These are phyloP conservation scores for Erpetoichthys calabaricus DNA, from an alignment of 2,797 vertebrate species.

Conservation along the genomic window DNA sequence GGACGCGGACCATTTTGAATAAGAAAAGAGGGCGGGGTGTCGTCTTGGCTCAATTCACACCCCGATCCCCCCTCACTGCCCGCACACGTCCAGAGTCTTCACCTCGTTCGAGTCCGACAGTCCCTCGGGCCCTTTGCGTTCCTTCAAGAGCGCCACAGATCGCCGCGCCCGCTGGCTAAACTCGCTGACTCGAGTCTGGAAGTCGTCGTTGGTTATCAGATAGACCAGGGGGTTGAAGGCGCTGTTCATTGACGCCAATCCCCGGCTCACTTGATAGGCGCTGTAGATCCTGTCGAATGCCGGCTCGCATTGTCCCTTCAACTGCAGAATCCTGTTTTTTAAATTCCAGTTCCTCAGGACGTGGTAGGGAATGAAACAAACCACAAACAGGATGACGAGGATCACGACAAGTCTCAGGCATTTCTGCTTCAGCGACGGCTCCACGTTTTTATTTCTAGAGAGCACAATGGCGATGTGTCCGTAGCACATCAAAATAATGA, in stretches of 20 bases:
- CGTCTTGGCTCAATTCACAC: too few relatives aligned
- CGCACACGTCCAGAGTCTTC: too few relatives aligned
- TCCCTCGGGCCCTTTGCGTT: constrained; percentile 12
- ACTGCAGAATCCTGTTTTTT: constrained; percentile 32
- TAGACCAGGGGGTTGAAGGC: constrained; percentile 62
- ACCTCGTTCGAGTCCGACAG: not conserved
- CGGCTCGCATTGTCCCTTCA: constrained; percentile 24
- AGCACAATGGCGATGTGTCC: constrained; percentile 50
- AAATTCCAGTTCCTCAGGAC: constrained; percentile 55
- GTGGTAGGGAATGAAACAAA: constrained; percentile 66
- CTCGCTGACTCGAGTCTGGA: constrained; percentile 25
- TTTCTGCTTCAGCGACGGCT: constrained; percentile 40
- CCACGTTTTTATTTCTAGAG: constrained; percentile 32
- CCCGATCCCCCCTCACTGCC: too few relatives aligned
- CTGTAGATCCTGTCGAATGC: constrained; percentile 37
- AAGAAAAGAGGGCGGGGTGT: too few relatives aligned
- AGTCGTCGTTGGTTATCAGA: constrained; percentile 42
- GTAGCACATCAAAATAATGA: constrained; percentile 52
- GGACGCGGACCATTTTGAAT: too few relatives aligned
- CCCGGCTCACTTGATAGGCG: constrained; percentile 54
- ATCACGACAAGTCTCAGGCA: constrained; percentile 50
- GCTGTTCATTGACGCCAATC: constrained; percentile 57
- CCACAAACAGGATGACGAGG: constrained; percentile 47
- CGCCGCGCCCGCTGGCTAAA: constrained; percentile 13
- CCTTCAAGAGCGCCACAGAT: constrained; percentile 19